Conservation (phyloP, 1,140 invertebrate species). For the Aphidius ervi region DNA sequence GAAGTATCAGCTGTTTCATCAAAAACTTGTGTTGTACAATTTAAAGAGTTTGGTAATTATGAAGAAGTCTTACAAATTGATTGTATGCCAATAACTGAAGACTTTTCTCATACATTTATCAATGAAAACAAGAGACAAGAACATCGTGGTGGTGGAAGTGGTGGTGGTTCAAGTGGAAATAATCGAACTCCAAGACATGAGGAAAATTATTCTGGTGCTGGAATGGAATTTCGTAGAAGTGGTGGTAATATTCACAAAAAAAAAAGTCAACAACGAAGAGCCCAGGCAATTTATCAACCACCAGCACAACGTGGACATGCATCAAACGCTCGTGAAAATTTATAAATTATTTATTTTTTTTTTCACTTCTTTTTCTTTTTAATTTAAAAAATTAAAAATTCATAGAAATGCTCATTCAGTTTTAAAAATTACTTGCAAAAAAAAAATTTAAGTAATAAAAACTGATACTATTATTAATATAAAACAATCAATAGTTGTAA, state of each 20-base stretch:
- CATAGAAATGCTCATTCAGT: too few relatives aligned
- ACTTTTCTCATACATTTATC: slow-evolving; percentile 17
- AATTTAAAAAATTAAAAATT: too few relatives aligned
- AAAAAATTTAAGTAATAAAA: too few relatives aligned
- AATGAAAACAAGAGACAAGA: slow-evolving; percentile 27
- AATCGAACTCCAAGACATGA: slow-evolving; percentile 41
- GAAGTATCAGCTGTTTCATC: slow-evolving; percentile 73
- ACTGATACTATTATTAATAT: too few relatives aligned
- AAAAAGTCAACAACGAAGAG: slow-evolving; percentile 40
- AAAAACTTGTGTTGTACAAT: slow-evolving; percentile 78
- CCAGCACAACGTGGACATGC: slow-evolving; percentile 42
- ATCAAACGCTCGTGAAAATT: too few relatives aligned
- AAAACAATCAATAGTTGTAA: too few relatives aligned
- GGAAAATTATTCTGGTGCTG: slow-evolving; percentile 33
- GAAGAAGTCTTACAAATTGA: slow-evolving; percentile 80
- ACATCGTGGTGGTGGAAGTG: slow-evolving; percentile 24
- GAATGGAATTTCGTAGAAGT: slow-evolving; percentile 42
- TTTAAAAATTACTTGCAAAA: too few relatives aligned
- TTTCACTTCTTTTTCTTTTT: too few relatives aligned
- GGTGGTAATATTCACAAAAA: slow-evolving; percentile 39
- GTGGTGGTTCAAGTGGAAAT: not conserved
- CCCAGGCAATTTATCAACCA: slow-evolving; percentile 50
- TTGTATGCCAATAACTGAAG: slow-evolving; percentile 65
- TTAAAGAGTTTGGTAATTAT: slow-evolving; percentile 82
- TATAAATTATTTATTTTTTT: too few relatives aligned